Base-by-base conservation (phyloP, 2,797 vertebrate genomes). In the Neopelma chrysocephalum region DNA sequence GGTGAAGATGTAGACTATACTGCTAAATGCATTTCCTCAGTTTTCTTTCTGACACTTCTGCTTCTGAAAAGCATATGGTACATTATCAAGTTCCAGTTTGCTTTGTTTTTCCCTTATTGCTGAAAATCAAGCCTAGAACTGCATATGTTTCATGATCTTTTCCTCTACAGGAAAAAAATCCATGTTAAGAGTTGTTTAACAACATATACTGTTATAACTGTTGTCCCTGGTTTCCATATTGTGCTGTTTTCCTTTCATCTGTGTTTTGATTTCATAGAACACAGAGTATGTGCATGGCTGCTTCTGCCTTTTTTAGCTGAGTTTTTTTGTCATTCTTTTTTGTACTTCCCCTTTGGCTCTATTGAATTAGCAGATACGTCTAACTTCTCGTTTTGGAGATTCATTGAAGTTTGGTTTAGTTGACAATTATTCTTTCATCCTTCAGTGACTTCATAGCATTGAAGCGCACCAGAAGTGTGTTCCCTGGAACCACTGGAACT, bases 31-130 rank as follows among this genome's bases (percentile, higher is more conserved):
- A 50, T 93, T 85, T 90, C 45, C 21, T 81, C 23, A 61, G 25
- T 66, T 95, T 90, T 84, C 45, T 34, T 91, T 93, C 73, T 89
- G 66, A 36, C 4, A 2, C 34, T 86, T 93, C 34, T 76, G 47
- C 72, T 94, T 93, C 62, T 95, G 77, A 77, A 94, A 93, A 90
- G 80, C 93, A 84, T 94, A 84, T 90, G 79, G 82, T 91, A 40
- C 21, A 19, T 92, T 78, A 81, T 76, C 43, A n/a, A 76, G 61
- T 91, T 93, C 50, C 84, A 88, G 43, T 54, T 75, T 92, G 65
- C 79, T 96, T 94, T 95, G 53, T 5, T 93, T 96, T 81, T 8
- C 25, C 43, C 61, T 78, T 88, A 47, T 53, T 96, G 45, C 50
- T 90, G 77, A 86, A 93, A 95, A 70, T 66, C 50, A 82, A 88